Conservation (phyloP, 2,797 vertebrate species). For the Lateolabrax maculatus region DNA sequence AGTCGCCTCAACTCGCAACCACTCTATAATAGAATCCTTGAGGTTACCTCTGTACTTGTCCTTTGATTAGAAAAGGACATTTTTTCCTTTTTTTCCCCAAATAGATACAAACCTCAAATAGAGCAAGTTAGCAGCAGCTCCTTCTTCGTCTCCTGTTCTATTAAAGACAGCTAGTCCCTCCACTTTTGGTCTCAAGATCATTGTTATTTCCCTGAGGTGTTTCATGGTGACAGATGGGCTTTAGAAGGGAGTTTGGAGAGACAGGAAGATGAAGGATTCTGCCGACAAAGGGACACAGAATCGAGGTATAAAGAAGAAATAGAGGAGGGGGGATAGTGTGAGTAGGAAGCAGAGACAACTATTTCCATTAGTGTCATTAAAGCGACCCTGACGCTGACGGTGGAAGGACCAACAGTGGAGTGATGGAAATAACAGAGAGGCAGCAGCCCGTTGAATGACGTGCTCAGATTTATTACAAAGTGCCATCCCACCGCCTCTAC, state of each 20-base stretch:
- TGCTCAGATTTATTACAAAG: slow-evolving; percentile 59
- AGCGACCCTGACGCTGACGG: slow-evolving; percentile 55
- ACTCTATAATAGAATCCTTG: slow-evolving; percentile 28
- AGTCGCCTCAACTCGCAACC: slow-evolving; percentile 2
- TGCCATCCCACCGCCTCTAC: slow-evolving; percentile 1
- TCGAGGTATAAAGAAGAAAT: slow-evolving; percentile 71
- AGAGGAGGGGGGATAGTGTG: not conserved
- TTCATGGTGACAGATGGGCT: slow-evolving; percentile 70
- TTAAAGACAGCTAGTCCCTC: slow-evolving; percentile 34
- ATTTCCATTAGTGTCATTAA: slow-evolving; percentile 73
- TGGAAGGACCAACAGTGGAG: slow-evolving; percentile 64
- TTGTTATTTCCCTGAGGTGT: slow-evolving; percentile 68
- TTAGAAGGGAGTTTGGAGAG: slow-evolving; percentile 44
- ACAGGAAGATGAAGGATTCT: slow-evolving; percentile 64
- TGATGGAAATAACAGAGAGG: slow-evolving; percentile 43
- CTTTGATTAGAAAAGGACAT: slow-evolving; percentile 34
- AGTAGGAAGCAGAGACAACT: slow-evolving; percentile 46
- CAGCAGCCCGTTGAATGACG: slow-evolving; percentile 42
- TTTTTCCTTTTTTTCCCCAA: not conserved
- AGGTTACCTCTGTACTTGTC: slow-evolving; percentile 17
- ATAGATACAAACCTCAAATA: slow-evolving; percentile 30
- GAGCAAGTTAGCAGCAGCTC: slow-evolving; percentile 7
- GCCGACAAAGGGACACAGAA: slow-evolving; percentile 50
- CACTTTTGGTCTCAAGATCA: slow-evolving; percentile 49
- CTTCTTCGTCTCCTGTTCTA: slow-evolving; percentile 1